These are phyloP conservation scores for Python bivittatus DNA, from an alignment of 2,113 vertebrate species.

Conservation along the genomic window DNA sequence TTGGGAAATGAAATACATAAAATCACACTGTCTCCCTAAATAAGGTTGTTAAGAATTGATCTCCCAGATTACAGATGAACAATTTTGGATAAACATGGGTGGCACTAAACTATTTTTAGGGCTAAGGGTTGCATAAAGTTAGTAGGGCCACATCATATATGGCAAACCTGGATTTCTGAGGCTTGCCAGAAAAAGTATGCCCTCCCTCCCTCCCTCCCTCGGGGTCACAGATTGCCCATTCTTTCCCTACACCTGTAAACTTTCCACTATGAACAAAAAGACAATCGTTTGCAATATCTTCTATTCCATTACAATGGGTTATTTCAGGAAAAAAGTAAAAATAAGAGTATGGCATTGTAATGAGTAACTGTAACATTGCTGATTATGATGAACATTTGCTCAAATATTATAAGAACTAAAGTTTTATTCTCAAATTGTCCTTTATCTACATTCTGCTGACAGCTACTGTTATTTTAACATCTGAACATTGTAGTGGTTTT, in stretches of 20 bases:
- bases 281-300: not conserved
- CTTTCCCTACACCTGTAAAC: not conserved
- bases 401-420: not conserved
- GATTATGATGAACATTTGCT: not conserved
- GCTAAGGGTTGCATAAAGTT: not conserved
- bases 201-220: not conserved
- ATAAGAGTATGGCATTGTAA: not conserved
- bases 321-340: not conserved
- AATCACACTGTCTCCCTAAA: not conserved
- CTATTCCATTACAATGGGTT: not conserved
- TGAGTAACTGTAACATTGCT: not conserved
- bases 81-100: not conserved
- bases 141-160: not conserved
- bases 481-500: not conserved
- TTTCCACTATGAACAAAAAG: too few species aligned
- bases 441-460: not conserved
- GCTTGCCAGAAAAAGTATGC: not conserved
- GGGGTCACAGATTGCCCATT: not conserved
- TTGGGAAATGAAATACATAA: not conserved
- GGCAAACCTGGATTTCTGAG: not conserved
- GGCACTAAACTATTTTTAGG: not conserved
- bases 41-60: not conserved
- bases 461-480: not conserved
- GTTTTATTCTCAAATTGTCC: not conserved
- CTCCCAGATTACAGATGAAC: not conserved